Conservation (phyloP, 2,113 vertebrate species). For the Corythoichthys haematopterus region DNA sequence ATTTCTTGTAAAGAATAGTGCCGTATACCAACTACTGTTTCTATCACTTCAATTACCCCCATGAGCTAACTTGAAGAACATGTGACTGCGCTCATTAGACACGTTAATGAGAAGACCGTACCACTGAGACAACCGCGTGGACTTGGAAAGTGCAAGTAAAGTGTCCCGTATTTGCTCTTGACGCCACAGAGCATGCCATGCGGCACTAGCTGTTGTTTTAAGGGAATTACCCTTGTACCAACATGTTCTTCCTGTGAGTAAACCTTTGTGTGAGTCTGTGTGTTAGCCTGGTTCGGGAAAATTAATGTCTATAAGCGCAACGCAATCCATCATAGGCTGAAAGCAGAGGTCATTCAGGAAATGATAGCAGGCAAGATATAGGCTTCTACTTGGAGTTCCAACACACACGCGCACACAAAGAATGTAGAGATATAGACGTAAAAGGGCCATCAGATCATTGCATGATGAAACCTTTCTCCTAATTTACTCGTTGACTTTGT, state of each 20-base stretch:
- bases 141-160: slow-evolving; percentile 26
- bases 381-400: slow-evolving; percentile 59
- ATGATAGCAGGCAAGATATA: slow-evolving; percentile 76
- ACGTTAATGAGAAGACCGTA: slow-evolving; percentile 69
- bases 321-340: slow-evolving; percentile 79
- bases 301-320: slow-evolving; percentile 77
- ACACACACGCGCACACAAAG: slow-evolving; percentile 33
- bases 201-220: slow-evolving; percentile 65
- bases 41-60: neutral
- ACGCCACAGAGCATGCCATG: slow-evolving; percentile 23
- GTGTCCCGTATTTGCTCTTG: slow-evolving; percentile 35
- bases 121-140: slow-evolving; percentile 56
- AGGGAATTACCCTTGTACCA: slow-evolving; percentile 72
- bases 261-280: slow-evolving; percentile 42
- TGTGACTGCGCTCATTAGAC: slow-evolving; percentile 69
- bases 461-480: slow-evolving; percentile 42
- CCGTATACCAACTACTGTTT: neutral
- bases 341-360: slow-evolving; percentile 82
- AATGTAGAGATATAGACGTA: slow-evolving; percentile 40
- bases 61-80: slow-evolving; percentile 62
- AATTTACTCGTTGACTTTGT: slow-evolving; percentile 65
- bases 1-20: too few relatives aligned
- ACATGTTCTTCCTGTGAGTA: slow-evolving; percentile 69
- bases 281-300: slow-evolving; percentile 73
- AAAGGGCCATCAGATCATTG: slow-evolving; percentile 52